Percentiles rank a stretch among this genome's conserved stretches.
Evolutionary conservation across 2,113 vertebrate species (phyloP).

Genomic region (Etia nguti): DNA sequence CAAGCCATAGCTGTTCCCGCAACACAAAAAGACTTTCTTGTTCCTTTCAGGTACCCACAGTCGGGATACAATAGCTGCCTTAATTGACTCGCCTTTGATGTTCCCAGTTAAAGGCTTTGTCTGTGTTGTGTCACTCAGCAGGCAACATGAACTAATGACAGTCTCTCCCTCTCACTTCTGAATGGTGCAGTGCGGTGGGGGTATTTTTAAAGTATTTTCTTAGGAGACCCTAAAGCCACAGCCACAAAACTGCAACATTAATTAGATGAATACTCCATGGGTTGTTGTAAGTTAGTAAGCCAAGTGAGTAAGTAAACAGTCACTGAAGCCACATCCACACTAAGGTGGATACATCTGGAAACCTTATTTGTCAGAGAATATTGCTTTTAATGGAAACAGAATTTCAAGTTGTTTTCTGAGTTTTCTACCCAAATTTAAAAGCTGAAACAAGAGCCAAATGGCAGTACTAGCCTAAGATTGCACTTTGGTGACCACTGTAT

Average conservation of each 20-base stretch:
- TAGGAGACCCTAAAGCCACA: constrained; percentile 20
- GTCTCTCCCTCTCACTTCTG: not conserved
- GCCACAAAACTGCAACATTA: constrained; percentile 36
- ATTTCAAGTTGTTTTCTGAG: constrained; percentile 14
- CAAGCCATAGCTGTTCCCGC: constrained; percentile 31
- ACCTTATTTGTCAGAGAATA: constrained; percentile 19
- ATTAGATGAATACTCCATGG: constrained; percentile 22
- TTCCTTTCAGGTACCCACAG: constrained; percentile 7
- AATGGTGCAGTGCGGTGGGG: not conserved
- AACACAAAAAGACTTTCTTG: constrained; percentile 28
- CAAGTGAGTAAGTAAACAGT: constrained; percentile 44
- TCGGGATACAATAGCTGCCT: constrained; percentile 38
- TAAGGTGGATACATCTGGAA: constrained; percentile 42
- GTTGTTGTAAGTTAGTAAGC: constrained; percentile 4
- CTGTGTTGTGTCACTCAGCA: constrained; percentile 53
- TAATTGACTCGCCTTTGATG: constrained; percentile 59
- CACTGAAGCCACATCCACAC: constrained; percentile 30
- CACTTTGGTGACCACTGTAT: not conserved
- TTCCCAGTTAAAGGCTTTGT: constrained; percentile 47
- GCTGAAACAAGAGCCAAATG: not conserved
- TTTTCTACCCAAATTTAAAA: not conserved
- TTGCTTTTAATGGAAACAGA: not conserved
- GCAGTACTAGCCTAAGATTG: not conserved
- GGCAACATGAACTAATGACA: constrained; percentile 42
- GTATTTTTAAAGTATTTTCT: not conserved